Evolutionary conservation across 1,140 invertebrate species (phyloP).

Genomic region (Limonius californicus): DNA sequence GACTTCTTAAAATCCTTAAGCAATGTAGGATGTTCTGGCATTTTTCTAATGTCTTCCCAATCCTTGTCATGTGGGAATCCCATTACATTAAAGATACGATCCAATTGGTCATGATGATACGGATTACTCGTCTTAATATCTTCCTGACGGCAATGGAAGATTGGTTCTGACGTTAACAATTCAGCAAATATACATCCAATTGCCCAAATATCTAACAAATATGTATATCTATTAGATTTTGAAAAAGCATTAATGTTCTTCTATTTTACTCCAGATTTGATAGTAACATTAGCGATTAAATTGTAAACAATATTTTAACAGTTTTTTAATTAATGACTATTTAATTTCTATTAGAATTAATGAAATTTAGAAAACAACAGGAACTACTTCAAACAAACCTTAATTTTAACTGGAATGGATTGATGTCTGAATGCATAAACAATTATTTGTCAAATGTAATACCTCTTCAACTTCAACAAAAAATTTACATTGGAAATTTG

Average conservation of each 20-base stretch:
- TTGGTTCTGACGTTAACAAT: conserved; percentile 94
- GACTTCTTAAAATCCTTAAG: conserved; percentile 96
- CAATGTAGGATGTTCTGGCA: conserved; percentile 97
- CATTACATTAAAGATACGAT: conserved; percentile 99
- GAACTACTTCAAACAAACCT: no score
- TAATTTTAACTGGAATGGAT: no score
- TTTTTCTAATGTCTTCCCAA: conserved; percentile 99
- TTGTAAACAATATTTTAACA: background rate
- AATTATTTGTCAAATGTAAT: no score
- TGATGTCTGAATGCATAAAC: no score
- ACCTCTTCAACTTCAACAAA: no score
- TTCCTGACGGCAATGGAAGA: conserved; percentile 99
- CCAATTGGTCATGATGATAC: conserved; percentile 99
- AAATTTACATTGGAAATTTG: no score
- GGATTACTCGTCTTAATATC: conserved; percentile 99
- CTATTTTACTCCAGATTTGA: no score
- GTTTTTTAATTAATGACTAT: background rate
- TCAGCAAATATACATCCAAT: conserved; percentile 99
- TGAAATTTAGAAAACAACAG: no score
- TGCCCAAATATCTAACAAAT: conserved; percentile 92
- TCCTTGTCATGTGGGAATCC: conserved; percentile 98
- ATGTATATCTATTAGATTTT: no score
- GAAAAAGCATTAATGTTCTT: no score
- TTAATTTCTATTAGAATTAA: background rate
- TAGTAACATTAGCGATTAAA: background rate